Percentiles rank a stretch among this genome's conserved stretches.
Conservation (phyloP, 2,113 vertebrate genomes). For the Scalopus aquaticus region DNA sequence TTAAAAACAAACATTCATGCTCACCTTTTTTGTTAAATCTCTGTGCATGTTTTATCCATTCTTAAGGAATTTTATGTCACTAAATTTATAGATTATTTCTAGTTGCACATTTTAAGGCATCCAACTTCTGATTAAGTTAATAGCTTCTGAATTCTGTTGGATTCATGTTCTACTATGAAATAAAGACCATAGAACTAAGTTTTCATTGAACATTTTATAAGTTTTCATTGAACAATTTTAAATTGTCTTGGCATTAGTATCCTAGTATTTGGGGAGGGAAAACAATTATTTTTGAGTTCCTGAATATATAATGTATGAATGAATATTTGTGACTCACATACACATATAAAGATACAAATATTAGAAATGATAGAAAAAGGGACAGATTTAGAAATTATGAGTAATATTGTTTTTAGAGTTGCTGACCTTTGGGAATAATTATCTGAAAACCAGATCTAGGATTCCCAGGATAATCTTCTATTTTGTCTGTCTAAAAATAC, state of each 20-base stretch:
- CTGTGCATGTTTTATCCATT: not conserved
- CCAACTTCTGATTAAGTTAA: not conserved
- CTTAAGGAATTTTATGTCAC: not conserved
- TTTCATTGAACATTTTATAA: constrained; percentile 12
- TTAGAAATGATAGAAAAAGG: not conserved
- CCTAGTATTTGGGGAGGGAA: not conserved
- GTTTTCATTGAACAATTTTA: not conserved
- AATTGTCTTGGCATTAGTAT: not conserved
- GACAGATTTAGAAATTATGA: not conserved
- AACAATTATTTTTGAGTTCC: constrained; percentile 11
- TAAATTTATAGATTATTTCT: constrained; percentile 4
- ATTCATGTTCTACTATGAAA: not conserved
- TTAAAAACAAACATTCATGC: not conserved
- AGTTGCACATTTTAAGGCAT: not conserved
- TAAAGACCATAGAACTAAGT: not conserved
- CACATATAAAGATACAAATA: not conserved
- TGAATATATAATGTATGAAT: not conserved
- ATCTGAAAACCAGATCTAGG: not conserved
- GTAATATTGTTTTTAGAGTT: constrained; percentile 9
- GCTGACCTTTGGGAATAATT: not conserved
- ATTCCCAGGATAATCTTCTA: not conserved
- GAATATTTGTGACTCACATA: not conserved
- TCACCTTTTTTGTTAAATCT: not conserved
- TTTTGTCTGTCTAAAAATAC: not conserved
- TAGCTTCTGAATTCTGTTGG: not conserved